Evolutionary conservation across 2,113 vertebrate genomes (phyloP), one percentile per base, ranked within the genome.

Genomic region (Microcebus griseorufus): DNA sequence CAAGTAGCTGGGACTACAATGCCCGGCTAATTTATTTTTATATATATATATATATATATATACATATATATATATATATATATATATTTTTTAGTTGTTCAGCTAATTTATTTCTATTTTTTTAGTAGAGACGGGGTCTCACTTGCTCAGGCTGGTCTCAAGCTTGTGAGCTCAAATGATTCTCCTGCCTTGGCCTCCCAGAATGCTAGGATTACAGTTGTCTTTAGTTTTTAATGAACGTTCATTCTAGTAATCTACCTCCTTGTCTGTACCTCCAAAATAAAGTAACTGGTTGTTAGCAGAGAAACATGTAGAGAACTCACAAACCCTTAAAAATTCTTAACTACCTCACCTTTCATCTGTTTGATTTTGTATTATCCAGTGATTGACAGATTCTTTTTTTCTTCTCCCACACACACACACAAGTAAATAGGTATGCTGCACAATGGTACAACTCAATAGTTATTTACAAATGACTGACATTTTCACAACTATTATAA

Each of bases 211-310:
- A 48, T 48, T 48, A 48, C 10, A 48, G 48, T 92, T 32, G 25
- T 58, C 45, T 81, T 88, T 39, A 60, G 64, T 70, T 93, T 97
- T 93, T 60, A 96, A 96, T 67, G 51, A 96, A 51, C 65, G 53
- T 65, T 89, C 70, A 53, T 34, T 78, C 72, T 72, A 22, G 14
- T 75, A 58, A 89, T 29, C 81, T 69, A 75, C 58, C 58, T 80
- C 80, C 76, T 92, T 48, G 29, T 92, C 82, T 73, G 60, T 29
- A 73, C 45, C 42, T 72, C 32, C 64, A 90, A 82, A 93, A 83
- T 55, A 81, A 88, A 95, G 51, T 51, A 81, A n/a, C 34, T 25
- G 53, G 37, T 20, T 42, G n/a, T 89, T 75, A 53, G 58, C 18
- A 18, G 18, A 88, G 45, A 90, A 94, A 81, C 62, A 75, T 3